Evolutionary conservation across 2,888 invertebrate genomes (phyloP).

Genomic region (Neocrepidodera transversa): DNA sequence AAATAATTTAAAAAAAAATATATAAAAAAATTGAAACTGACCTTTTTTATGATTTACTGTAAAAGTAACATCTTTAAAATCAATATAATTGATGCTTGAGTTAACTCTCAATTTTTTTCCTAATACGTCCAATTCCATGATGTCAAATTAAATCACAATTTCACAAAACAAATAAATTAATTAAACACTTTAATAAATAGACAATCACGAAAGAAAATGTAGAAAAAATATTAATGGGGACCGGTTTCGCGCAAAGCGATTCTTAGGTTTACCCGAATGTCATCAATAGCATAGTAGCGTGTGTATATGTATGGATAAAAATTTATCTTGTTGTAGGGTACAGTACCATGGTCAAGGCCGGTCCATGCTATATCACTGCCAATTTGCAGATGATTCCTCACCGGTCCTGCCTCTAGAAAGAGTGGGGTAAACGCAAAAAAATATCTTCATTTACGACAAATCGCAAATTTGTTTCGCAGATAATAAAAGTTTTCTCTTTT

Average conservation of each 20-base stretch:
- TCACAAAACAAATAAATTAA: background rate
- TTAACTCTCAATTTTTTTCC: background rate
- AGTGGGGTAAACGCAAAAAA: too few relatives aligned
- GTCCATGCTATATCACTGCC: background rate
- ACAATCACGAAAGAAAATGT: too few relatives aligned
- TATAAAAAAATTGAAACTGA: constrained; percentile 21
- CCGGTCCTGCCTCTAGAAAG: background rate
- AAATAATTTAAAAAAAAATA: background rate
- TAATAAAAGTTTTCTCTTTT: too few relatives aligned
- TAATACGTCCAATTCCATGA: constrained; percentile 4
- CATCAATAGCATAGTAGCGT: background rate
- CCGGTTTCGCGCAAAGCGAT: background rate
- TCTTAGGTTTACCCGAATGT: background rate
- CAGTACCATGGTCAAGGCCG: constrained; percentile 9
- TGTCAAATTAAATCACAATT: background rate
- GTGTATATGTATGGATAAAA: background rate
- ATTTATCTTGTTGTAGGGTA: background rate
- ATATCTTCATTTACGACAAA: too few relatives aligned
- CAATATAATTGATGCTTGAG: constrained; percentile 19
- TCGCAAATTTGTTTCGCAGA: too few relatives aligned
- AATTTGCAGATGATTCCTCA: background rate
- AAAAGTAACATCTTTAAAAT: constrained; percentile 24
- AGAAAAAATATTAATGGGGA: too few relatives aligned
- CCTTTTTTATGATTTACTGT: constrained; percentile 19
- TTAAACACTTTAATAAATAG: too few relatives aligned